Evolutionary conservation across 2,113 vertebrate genomes (phyloP).

Genomic region (Scalopus aquaticus): DNA sequence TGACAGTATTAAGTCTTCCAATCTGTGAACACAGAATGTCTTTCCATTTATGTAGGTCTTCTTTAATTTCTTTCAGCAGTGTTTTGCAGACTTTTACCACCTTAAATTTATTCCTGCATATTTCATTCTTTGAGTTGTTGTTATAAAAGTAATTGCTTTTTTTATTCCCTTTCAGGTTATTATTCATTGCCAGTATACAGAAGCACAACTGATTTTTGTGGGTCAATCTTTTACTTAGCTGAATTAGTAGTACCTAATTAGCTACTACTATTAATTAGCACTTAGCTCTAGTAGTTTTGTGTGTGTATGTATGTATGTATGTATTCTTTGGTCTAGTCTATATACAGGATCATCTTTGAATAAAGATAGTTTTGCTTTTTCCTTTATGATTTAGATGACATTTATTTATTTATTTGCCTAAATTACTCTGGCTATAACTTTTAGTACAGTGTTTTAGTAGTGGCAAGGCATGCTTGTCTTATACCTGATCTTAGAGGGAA

Average conservation of each 20-base stretch:
- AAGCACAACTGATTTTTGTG: background rate
- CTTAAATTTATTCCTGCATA: constrained; percentile 2
- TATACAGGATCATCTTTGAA: background rate
- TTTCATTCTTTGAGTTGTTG: background rate
- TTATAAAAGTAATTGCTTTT: background rate
- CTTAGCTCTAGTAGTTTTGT: background rate
- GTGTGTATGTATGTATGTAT: background rate
- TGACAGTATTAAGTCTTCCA: too few relatives aligned
- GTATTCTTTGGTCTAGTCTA: background rate
- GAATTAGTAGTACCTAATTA: background rate
- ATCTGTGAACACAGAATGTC: too few relatives aligned
- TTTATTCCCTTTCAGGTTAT: background rate
- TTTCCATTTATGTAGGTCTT: too few relatives aligned
- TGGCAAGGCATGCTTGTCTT: too few relatives aligned
- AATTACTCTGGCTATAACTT: background rate
- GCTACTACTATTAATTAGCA: too few relatives aligned
- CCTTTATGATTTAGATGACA: background rate
- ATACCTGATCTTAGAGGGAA: too few relatives aligned
- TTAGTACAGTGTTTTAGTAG: too few relatives aligned
- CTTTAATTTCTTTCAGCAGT: too few relatives aligned
- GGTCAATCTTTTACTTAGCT: background rate
- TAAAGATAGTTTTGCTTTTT: background rate
- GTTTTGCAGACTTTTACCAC: background rate
- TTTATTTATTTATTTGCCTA: background rate
- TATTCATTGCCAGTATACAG: background rate